These are phyloP conservation scores for Leucania comma DNA, from an alignment of 2,888 invertebrate genomes.

Conservation along the genomic window DNA sequence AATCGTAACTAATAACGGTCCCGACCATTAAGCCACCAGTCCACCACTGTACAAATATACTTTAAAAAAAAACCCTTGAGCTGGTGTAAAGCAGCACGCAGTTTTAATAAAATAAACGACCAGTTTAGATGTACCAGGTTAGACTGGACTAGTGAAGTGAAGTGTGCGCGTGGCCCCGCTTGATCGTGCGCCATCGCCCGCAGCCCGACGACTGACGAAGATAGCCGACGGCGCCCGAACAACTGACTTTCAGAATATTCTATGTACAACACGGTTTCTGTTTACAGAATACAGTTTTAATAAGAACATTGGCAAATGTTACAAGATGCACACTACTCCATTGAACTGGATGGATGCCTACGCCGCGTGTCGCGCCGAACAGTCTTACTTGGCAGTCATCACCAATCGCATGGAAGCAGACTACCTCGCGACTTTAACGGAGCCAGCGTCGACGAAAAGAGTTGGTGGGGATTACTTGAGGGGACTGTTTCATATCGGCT, in stretches of 20 bases:
- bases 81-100: no score
- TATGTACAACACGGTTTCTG: background rate
- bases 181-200: no score
- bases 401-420: slow-evolving; percentile 64
- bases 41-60: no score
- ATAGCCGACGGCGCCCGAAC: no score
- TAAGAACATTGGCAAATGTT: slow-evolving; percentile 73
- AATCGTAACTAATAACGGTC: no score
- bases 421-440: slow-evolving; percentile 31
- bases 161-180: no score
- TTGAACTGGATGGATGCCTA: slow-evolving; percentile 79
- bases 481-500: slow-evolving; percentile 69
- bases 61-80: no score
- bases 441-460: slow-evolving; percentile 7
- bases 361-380: slow-evolving; percentile 68
- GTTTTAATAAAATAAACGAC: no score
- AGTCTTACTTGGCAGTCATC: slow-evolving; percentile 73
- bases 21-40: no score
- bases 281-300: slow-evolving; percentile 76
- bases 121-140: no score
- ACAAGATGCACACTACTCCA: slow-evolving; percentile 79
- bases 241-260: background rate
- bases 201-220: no score
- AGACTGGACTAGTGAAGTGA: no score
- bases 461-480: slow-evolving; percentile 34